Evolutionary conservation across 2,113 vertebrate species (phyloP), one percentile per base, ranked within the genome.

Genomic region (Podarcis muralis): DNA sequence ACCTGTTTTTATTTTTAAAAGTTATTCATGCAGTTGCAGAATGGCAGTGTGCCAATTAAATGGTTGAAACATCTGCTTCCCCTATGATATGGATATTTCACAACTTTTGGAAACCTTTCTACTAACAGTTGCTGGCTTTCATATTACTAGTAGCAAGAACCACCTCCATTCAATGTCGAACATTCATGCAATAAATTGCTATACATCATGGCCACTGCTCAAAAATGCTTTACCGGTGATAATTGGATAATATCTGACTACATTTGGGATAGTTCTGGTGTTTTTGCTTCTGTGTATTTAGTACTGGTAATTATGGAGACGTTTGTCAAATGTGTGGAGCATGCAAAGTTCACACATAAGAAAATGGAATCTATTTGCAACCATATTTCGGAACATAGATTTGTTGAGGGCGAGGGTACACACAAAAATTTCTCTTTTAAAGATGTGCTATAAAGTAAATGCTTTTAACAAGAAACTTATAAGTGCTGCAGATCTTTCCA

Each of bases 401-500:
- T 40, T 68, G 4, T 76, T 88, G 37, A 27, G 23, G 5, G 62
- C 16, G 5, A 68, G 62, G 9, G 35, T 20, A 57, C 30, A 78
- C 1, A 68, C 12, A 77, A 4, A 35, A 57, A 13, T 69, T 71
- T n/a, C 6, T 86, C 40, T 75, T 77, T 27, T 83, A 59, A 82
- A 59, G 82, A 78, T 82, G 35, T 88, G 48, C 79, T 88, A 35
- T 66, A 6, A 43, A 81, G 7, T 62, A 80, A 87, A 48, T 87
- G 53, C 37, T 92, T 48, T 78, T 89, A 84, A 91, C 82, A 87
- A 88, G 27, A 90, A 85, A 83, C 27, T 9, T 82, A 18, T 13
- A 89, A 90, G n/a, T 87, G 4, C 66, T 92, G 53, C 22, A 79
- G 77, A 35, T 77, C 80, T 84, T 90, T 48, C 23, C 59, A 71